Evolutionary conservation across 2,888 invertebrate species (phyloP).

Genomic region (Cephus spinipes): DNA sequence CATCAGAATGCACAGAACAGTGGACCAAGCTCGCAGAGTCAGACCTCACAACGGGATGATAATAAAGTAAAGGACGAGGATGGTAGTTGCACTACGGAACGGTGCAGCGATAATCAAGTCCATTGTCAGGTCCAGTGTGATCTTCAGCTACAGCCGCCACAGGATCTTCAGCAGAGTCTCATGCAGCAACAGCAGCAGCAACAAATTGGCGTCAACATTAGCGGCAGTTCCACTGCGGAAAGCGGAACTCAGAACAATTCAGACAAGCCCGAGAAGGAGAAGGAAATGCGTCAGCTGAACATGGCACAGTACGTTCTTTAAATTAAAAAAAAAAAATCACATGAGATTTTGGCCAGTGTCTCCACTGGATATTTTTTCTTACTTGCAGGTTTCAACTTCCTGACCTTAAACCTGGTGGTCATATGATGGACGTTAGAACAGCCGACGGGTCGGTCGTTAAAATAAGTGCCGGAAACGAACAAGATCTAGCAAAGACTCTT

Average conservation of each 20-base stretch:
- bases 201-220: constrained; percentile 56
- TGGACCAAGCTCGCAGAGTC: constrained; percentile 59
- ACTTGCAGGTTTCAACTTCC: constrained; percentile 64
- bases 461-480: constrained; percentile 75
- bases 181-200: constrained; percentile 72
- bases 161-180: constrained; percentile 62
- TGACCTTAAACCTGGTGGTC: constrained; percentile 65
- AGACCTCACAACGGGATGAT: constrained; percentile 60
- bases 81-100: constrained; percentile 60
- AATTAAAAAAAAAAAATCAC: neutral
- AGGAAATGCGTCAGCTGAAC: constrained; percentile 61
- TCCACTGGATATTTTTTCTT: constrained; percentile 12
- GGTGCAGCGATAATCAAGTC: constrained; percentile 63
- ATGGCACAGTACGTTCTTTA: constrained; percentile 60
- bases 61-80: constrained; percentile 67
- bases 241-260: constrained; percentile 51
- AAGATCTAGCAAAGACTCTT: constrained; percentile 72
- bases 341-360: neutral
- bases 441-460: constrained; percentile 81
- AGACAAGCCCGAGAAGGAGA: constrained; percentile 58
- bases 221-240: constrained; percentile 49
- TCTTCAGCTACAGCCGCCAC: constrained; percentile 64
- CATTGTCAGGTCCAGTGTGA: constrained; percentile 66
- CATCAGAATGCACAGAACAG: constrained; percentile 67
- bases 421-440: constrained; percentile 74